Evolutionary conservation across 2,888 invertebrate species (phyloP), one percentile per base, ranked within the genome.

Genomic region (Lycaena phlaeas): DNA sequence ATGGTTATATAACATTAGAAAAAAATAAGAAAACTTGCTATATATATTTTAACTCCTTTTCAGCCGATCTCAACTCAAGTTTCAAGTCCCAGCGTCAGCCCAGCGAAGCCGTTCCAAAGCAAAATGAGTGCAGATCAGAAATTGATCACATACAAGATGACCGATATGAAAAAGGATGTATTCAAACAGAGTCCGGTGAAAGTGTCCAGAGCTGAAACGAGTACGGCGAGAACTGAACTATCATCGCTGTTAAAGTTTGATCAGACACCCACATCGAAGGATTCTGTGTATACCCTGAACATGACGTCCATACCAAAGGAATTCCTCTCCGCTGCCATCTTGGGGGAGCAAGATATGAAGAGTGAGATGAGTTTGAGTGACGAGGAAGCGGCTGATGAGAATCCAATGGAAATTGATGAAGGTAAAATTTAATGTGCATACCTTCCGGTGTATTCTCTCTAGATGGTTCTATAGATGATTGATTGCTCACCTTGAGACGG

Each of bases 351-450:
- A 14, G 50, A 50, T 15, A 43, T 45, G 1, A 60, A 50, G 11
- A 38, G 38, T 3, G 42, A 47, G 4, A 36, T 28, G 2, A 4
- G 52, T 0, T 68, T 77, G 68, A 69, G 73, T 27, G 69, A 68
- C 45, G 73, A 75, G 57, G 70, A 73, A n/a, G n/a, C n/a, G 2
- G 42, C 40, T 18, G 45, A 49, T 14, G 53, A 50, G 9, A 43
- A 43, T 12, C 42, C 48, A 4, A 52, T 52, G 48, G 51, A 53
- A 22, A 51, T 51, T 27, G 51, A 51, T 42, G 50, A 50, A 50
- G 52, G 52, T 53, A 36, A 17, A 17, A 26, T 14, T 17, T 27
- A 22, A 29, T 30, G 9, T 3, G 12, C 11, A 38, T 18, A 10
- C 15, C 14, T n/a, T n/a, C n/a, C n/a, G n/a, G n/a, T n/a, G n/a